Percentiles rank a stretch among this genome's conserved stretches.
Conservation (phyloP, 2,888 invertebrate species). For the Branchipolynoe longqiensis region DNA sequence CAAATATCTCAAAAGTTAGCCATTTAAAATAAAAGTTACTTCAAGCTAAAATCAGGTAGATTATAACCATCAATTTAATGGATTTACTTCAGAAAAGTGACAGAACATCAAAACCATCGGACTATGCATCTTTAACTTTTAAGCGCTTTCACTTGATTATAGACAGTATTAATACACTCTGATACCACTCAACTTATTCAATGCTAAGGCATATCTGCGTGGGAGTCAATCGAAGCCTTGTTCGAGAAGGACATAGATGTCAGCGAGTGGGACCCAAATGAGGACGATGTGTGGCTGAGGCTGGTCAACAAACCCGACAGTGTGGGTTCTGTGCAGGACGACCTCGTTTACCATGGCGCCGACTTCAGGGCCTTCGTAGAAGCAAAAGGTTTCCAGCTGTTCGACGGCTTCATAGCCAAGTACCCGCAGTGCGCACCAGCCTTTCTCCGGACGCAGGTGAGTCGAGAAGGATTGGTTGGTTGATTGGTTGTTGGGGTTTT, state of each 20-base stretch:
- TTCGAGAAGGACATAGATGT: background rate
- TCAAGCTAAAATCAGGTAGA: too few species aligned
- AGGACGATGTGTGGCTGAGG: constrained; percentile 42
- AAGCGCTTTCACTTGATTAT: too few species aligned
- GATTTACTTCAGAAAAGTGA: too few species aligned
- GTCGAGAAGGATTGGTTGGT: too few species aligned
- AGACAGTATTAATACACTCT: too few species aligned
- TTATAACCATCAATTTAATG: too few species aligned
- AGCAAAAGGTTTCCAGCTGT: background rate
- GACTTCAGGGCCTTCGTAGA: background rate
- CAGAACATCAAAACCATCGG: too few species aligned
- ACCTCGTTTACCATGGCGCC: background rate
- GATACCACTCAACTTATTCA: too few species aligned
- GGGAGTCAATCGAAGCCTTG: background rate
- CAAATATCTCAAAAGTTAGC: too few species aligned
- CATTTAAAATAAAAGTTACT: too few species aligned
- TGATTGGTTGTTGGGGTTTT: too few species aligned
- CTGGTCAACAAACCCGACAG: constrained; percentile 15
- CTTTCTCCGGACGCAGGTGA: constrained; percentile 10
- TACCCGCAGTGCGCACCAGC: background rate
- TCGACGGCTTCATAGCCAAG: background rate
- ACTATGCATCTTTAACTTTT: too few species aligned
- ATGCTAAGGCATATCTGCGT: background rate
- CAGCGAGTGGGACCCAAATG: constrained; percentile 35
- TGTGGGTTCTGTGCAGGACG: background rate